Evolutionary conservation across 2,113 vertebrate genomes (phyloP).

Genomic region (Atlantisia rogersi): DNA sequence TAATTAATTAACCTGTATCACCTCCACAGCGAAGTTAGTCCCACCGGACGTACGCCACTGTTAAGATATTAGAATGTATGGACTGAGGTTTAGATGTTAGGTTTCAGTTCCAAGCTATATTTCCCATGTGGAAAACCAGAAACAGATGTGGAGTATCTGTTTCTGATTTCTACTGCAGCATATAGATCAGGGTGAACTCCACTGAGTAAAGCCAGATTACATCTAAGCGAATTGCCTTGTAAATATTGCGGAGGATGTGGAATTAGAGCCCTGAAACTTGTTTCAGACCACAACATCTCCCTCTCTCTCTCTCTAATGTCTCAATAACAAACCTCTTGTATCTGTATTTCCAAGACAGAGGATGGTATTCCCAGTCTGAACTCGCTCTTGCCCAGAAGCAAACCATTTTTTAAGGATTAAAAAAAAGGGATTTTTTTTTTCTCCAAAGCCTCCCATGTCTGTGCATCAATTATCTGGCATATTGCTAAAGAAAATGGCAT

Average conservation of each 20-base stretch:
- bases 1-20: background rate
- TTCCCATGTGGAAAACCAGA: slow-evolving; percentile 13
- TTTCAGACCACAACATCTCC: slow-evolving; percentile 4
- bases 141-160: slow-evolving; percentile 25
- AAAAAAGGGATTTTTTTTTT: fast-evolving
- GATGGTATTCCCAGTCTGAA: background rate
- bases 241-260: slow-evolving; percentile 37
- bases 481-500: background rate
- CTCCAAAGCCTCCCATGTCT: background rate
- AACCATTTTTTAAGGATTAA: background rate
- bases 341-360: background rate
- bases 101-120: background rate
- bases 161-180: slow-evolving; percentile 16
- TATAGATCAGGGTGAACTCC: background rate
- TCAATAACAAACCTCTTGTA: background rate
- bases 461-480: background rate
- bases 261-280: slow-evolving; percentile 11
- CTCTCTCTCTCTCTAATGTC: background rate
- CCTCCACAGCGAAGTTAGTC: background rate
- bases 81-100: background rate
- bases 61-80: background rate
- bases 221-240: background rate
- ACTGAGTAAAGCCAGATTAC: slow-evolving; percentile 28
- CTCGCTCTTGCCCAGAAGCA: background rate
- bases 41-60: background rate